phyloP scores from a whole-genome alignment of 2,797 vertebrate genomes.

The Telmatherina bonti region DNA sequence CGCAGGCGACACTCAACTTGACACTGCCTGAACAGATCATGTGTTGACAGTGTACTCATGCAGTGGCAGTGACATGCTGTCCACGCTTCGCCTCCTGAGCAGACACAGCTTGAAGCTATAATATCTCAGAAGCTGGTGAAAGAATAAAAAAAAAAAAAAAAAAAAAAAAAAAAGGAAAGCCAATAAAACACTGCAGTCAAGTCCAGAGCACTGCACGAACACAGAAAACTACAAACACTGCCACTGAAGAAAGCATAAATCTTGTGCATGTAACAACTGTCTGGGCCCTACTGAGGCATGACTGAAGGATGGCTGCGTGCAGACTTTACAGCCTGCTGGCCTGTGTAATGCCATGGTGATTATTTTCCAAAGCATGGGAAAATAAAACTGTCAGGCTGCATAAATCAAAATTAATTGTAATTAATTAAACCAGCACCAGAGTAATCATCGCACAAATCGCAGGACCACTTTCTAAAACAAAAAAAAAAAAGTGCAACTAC shows the following conservation, averaged over 20 bases:
- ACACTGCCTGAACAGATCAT: not conserved
- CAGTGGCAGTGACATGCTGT: not conserved
- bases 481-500: slow-evolving; percentile 22
- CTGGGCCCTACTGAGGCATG: slow-evolving; percentile 39
- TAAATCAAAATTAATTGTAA: slow-evolving; percentile 74
- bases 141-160: not conserved
- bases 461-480: slow-evolving; percentile 47
- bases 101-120: not conserved
- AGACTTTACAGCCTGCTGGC: slow-evolving; percentile 34
- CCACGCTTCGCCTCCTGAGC: not conserved
- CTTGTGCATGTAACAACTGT: slow-evolving; percentile 26
- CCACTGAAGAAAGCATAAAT: slow-evolving; percentile 43
- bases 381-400: slow-evolving; percentile 73
- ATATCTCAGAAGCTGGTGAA: slow-evolving; percentile 11
- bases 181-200: slow-evolving; percentile 17
- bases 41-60: not conserved
- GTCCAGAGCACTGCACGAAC: slow-evolving; percentile 8
- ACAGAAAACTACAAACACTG: slow-evolving; percentile 26
- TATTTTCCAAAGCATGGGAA: slow-evolving; percentile 54
- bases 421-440: slow-evolving; percentile 70
- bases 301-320: slow-evolving; percentile 48
- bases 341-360: slow-evolving; percentile 55
- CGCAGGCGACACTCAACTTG: not conserved
- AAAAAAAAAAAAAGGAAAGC: not conserved
- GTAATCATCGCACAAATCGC: slow-evolving; percentile 71